Percentiles rank a stretch among this genome's conserved stretches.
These are phyloP conservation scores for Cryptophagus acutangulus DNA, from an alignment of 2,888 invertebrate species.

Conservation along the genomic window DNA sequence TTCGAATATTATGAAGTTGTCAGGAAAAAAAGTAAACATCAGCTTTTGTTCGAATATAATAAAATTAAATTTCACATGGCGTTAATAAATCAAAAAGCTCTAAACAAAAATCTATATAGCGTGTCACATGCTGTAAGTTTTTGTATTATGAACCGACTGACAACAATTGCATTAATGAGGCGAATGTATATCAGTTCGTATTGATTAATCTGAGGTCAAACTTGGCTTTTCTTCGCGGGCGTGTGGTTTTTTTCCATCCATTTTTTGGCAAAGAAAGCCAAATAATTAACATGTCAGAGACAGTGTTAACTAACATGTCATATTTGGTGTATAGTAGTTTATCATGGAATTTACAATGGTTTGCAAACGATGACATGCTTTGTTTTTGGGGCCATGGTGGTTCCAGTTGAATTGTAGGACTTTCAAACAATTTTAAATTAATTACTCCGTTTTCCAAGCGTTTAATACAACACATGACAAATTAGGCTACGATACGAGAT, in stretches of 20 bases:
- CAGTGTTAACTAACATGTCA: slow-evolving; percentile 16
- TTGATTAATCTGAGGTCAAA: too few relatives aligned
- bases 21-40: slow-evolving; percentile 1
- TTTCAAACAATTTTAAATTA: slow-evolving; percentile 20
- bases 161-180: too few relatives aligned
- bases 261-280: slow-evolving; percentile 4
- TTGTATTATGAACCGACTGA: too few relatives aligned
- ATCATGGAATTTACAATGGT: slow-evolving; percentile 18
- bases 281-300: slow-evolving; percentile 18
- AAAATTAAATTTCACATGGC: slow-evolving; percentile 4
- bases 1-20: neutral
- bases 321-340: slow-evolving; percentile 17
- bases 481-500: slow-evolving; percentile 7
- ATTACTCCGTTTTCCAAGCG: slow-evolving; percentile 13
- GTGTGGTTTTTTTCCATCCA: too few relatives aligned
- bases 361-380: slow-evolving; percentile 18
- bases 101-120: neutral
- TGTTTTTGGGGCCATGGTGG: slow-evolving; percentile 15
- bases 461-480: slow-evolving; percentile 17
- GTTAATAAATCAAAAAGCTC: slow-evolving; percentile 3
- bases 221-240: too few relatives aligned
- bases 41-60: slow-evolving; percentile 2
- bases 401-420: slow-evolving; percentile 11
- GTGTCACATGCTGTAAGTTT: neutral
- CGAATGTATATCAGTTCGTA: too few relatives aligned